A percentile compares a stretch with the other conserved stretches of the same genome.
Evolutionary conservation across 2,797 vertebrate species (phyloP).

Genomic region (Scarus forsteni): DNA sequence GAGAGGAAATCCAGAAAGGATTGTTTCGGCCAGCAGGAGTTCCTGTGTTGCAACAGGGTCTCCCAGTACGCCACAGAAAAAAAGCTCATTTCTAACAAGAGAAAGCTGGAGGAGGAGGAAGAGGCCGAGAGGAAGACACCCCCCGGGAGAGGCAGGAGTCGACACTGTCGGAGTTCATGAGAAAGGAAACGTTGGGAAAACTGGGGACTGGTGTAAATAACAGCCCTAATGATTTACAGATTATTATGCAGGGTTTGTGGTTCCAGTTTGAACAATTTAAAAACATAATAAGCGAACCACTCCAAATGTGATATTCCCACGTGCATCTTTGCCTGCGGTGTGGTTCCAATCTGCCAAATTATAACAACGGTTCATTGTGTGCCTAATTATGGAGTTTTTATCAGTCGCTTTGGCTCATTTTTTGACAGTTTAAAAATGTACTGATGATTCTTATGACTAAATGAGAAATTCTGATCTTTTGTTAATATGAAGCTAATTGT

Average conservation of each 20-base stretch:
- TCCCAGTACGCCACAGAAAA: slow-evolving; percentile 3
- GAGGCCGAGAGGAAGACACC: slow-evolving; percentile 53
- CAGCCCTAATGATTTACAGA: slow-evolving; percentile 12
- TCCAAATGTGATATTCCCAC: not conserved
- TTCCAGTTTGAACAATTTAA: slow-evolving; percentile 1
- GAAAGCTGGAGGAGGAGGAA: slow-evolving; percentile 30
- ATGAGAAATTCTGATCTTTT: too few relatives aligned
- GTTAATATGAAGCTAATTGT: too few relatives aligned
- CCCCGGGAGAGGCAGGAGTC: slow-evolving; percentile 57
- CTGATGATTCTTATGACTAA: too few relatives aligned
- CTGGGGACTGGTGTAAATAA: slow-evolving; percentile 33
- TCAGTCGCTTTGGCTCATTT: too few relatives aligned
- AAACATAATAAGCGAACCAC: not conserved
- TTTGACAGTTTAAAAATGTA: too few relatives aligned
- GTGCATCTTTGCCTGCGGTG: not conserved
- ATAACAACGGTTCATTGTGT: not conserved
- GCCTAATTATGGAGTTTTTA: not conserved
- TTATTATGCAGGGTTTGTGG: slow-evolving; percentile 9
- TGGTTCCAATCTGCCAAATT: not conserved
- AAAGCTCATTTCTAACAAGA: slow-evolving; percentile 62
- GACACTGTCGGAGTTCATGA: slow-evolving; percentile 72
- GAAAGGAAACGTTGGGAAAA: slow-evolving; percentile 66
- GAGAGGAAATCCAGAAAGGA: slow-evolving; percentile 57
- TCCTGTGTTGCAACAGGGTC: slow-evolving; percentile 62
- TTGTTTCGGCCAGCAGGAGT: slow-evolving; percentile 47